These are phyloP conservation scores for Sinopyrophorus schimmeli DNA, from an alignment of 2,888 invertebrate species.

Conservation along the genomic window DNA sequence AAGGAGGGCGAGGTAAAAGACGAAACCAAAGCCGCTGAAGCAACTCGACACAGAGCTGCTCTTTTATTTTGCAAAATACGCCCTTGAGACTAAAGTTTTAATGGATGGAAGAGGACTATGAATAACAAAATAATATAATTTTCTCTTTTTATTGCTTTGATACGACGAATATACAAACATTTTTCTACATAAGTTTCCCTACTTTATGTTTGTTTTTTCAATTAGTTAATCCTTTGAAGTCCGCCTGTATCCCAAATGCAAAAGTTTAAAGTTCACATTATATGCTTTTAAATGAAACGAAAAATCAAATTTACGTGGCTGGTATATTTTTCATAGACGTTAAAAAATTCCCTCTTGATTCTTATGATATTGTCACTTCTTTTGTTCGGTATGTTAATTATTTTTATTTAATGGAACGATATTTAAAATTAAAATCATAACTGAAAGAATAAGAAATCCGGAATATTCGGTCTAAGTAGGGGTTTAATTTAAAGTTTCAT, in stretches of 20 bases:
- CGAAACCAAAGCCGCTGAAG: constrained; percentile 26
- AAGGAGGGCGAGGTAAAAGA: constrained; percentile 26
- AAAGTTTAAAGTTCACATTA: too few relatives aligned
- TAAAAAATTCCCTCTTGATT: too few relatives aligned
- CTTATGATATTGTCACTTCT: too few relatives aligned
- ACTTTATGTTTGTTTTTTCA: constrained; percentile 20
- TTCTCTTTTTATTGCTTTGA: constrained; percentile 41
- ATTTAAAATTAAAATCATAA: too few relatives aligned
- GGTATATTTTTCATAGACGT: too few relatives aligned
- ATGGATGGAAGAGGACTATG: constrained; percentile 48
- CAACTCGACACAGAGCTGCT: constrained; percentile 34
- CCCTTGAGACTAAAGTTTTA: constrained; percentile 49
- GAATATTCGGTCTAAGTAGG: too few relatives aligned
- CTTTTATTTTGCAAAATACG: constrained; percentile 49
- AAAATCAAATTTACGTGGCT: too few relatives aligned
- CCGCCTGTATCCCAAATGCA: too few relatives aligned
- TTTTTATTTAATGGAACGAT: too few relatives aligned
- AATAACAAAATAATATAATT: constrained; percentile 51
- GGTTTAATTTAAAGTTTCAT: constrained; percentile 1
- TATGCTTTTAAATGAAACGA: too few relatives aligned
- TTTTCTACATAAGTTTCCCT: constrained; percentile 12
- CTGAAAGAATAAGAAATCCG: too few relatives aligned
- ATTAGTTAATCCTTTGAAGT: constrained; percentile 14
- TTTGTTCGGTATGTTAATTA: too few relatives aligned
- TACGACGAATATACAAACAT: constrained; percentile 20